phyloP scores from a whole-genome alignment of 2,888 invertebrate genomes.

The Sipha maydis region DNA sequence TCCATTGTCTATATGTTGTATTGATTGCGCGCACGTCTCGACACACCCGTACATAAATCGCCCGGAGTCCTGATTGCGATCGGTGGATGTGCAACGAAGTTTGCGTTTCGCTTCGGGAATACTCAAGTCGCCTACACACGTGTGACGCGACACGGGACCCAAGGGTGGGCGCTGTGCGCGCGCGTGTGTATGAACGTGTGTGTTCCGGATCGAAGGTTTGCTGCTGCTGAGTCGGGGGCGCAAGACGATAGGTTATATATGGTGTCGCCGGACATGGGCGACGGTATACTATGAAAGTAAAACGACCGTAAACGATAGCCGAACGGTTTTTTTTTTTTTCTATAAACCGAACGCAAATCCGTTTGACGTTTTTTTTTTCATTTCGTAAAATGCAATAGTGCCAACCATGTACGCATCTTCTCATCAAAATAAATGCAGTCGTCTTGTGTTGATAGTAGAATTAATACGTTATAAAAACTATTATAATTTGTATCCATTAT shows the following conservation, averaged over 20 bases:
- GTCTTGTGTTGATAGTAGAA: not conserved
- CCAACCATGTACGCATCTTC: not conserved
- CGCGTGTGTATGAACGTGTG: not conserved
- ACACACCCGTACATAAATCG: constrained; percentile 47
- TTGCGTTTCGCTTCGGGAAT: constrained; percentile 40
- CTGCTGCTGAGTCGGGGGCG: not conserved
- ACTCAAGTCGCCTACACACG: constrained; percentile 22
- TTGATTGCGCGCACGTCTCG: constrained; percentile 26
- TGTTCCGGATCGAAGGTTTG: not conserved
- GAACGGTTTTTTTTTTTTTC: not conserved
- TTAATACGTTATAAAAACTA: not conserved
- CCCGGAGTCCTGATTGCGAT: constrained; percentile 48
- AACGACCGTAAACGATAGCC: constrained; percentile 18
- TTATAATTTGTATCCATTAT: not conserved
- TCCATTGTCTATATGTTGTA: constrained; percentile 2
- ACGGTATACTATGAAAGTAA: not conserved
- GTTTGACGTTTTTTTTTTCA: not conserved
- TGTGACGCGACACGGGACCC: too few species aligned
- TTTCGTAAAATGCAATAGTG: not conserved
- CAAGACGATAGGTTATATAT: not conserved
- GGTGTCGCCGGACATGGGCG: not conserved
- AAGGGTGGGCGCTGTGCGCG: not conserved
- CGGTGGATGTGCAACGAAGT: constrained; percentile 41
- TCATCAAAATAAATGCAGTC: not conserved
- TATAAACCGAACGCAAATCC: not conserved